Evolutionary conservation across 2,113 vertebrate species (phyloP).

Genomic region (Bucco capensis): DNA sequence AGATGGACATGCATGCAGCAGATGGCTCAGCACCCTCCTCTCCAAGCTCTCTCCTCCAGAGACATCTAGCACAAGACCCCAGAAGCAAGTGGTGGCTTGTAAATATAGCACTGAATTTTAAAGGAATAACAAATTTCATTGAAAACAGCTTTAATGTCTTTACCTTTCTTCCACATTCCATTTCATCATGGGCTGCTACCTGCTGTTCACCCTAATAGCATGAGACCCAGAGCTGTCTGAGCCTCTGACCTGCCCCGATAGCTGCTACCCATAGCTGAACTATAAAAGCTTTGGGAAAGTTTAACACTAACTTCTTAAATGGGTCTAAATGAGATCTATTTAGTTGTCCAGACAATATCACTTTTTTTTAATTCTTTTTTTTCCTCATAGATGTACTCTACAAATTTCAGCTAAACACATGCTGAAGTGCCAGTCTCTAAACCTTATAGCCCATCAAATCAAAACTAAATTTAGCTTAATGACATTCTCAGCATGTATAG

Average conservation of each 20-base stretch:
- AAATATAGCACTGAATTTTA: not conserved
- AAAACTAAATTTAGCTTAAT: not conserved
- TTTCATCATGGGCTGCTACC: not conserved
- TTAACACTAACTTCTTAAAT: not conserved
- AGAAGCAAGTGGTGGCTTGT: accelerated
- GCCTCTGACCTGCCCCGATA: not conserved
- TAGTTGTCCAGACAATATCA: not conserved
- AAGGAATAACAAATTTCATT: not conserved
- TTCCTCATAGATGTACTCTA: not conserved
- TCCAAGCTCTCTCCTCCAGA: not conserved
- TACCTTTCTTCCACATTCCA: not conserved
- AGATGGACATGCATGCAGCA: accelerated
- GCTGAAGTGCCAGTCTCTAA: not conserved
- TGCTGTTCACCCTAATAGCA: not conserved
- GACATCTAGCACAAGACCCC: not conserved
- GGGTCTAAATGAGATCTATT: not conserved
- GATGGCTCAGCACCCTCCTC: not conserved
- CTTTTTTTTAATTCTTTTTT: too few relatives aligned
- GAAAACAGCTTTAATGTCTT: not conserved
- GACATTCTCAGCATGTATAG: not conserved
- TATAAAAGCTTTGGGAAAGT: not conserved
- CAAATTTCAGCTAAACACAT: not conserved
- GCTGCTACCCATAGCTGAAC: not conserved
- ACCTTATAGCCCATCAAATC: not conserved
- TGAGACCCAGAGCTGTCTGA: not conserved